Percentiles rank a stretch among this genome's conserved stretches.
Evolutionary conservation across 1,140 invertebrate genomes (phyloP).

Genomic region (Zophobas morio): DNA sequence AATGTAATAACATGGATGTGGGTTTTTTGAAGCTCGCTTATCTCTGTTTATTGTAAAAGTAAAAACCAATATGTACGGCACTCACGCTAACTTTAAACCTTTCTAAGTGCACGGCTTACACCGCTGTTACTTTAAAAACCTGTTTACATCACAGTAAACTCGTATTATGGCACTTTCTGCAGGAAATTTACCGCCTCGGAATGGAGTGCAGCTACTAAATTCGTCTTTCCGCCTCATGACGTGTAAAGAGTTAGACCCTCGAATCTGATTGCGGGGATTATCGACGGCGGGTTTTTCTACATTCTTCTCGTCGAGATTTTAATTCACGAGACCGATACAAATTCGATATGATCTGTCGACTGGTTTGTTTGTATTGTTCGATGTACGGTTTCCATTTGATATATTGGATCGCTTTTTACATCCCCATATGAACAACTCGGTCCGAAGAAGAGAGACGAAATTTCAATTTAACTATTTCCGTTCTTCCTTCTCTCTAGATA

Average conservation of each 20-base stretch:
- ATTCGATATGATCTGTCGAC: slow-evolving; percentile 34
- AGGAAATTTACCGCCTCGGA: slow-evolving; percentile 31
- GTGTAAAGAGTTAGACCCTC: not conserved
- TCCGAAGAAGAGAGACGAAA: slow-evolving; percentile 46
- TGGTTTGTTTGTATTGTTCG: slow-evolving; percentile 34
- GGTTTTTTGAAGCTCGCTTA: slow-evolving; percentile 46
- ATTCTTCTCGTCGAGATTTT: slow-evolving; percentile 3
- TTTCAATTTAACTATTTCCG: slow-evolving; percentile 50
- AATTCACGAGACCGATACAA: slow-evolving; percentile 40
- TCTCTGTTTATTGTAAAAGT: slow-evolving; percentile 40
- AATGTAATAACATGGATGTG: slow-evolving; percentile 47
- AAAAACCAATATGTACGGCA: slow-evolving; percentile 49
- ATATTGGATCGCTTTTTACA: slow-evolving; percentile 34
- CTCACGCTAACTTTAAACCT: slow-evolving; percentile 49
- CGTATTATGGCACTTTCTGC: slow-evolving; percentile 29
- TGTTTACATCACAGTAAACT: slow-evolving; percentile 46
- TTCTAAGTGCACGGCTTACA: slow-evolving; percentile 47
- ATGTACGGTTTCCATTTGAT: slow-evolving; percentile 32
- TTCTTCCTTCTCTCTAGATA: slow-evolving; percentile 41
- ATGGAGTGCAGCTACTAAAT: not conserved
- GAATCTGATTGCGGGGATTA: not conserved
- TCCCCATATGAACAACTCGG: slow-evolving; percentile 16
- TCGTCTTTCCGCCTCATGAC: not conserved
- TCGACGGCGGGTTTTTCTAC: not conserved
- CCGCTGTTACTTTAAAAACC: slow-evolving; percentile 47